phyloP scores from a whole-genome alignment of 1,140 invertebrate species.

The Brachionus rotundiformis region DNA sequence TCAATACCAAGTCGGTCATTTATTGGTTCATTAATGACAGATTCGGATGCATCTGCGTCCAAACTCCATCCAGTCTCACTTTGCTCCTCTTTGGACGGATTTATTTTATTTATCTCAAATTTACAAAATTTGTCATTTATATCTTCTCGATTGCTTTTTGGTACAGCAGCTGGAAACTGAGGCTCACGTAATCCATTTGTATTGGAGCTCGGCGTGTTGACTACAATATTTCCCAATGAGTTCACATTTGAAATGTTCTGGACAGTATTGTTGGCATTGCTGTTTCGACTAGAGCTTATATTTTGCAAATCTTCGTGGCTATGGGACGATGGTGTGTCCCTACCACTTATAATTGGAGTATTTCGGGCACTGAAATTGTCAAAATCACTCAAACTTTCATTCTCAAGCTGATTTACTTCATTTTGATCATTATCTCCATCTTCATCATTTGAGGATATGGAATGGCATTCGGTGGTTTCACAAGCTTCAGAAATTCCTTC shows the following conservation, averaged over 20 bases:
- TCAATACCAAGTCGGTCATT: slow-evolving; percentile 43
- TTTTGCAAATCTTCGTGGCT: slow-evolving; percentile 53
- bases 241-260: slow-evolving; percentile 19
- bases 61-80: slow-evolving; percentile 52
- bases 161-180: slow-evolving; percentile 68
- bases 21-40: slow-evolving; percentile 43
- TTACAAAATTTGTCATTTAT: slow-evolving; percentile 98
- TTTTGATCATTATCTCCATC: slow-evolving; percentile 80
- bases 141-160: slow-evolving; percentile 74
- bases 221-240: background rate
- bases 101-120: slow-evolving; percentile 76
- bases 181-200: slow-evolving; percentile 67
- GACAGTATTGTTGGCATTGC: background rate
- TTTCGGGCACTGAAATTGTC: slow-evolving; percentile 83
- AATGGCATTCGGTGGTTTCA: slow-evolving; percentile 81
- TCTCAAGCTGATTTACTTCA: slow-evolving; percentile 74
- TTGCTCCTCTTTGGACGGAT: slow-evolving; percentile 53
- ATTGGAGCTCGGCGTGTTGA: background rate
- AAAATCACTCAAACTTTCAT: slow-evolving; percentile 84
- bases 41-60: slow-evolving; percentile 46
- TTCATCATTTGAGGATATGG: slow-evolving; percentile 77
- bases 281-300: slow-evolving; percentile 37
- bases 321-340: slow-evolving; percentile 89
- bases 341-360: slow-evolving; percentile 81
- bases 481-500: slow-evolving; percentile 84